Evolutionary conservation across 2,113 vertebrate genomes (phyloP), one percentile per base, ranked within the genome.

Genomic region (Puntigrus tetrazona): DNA sequence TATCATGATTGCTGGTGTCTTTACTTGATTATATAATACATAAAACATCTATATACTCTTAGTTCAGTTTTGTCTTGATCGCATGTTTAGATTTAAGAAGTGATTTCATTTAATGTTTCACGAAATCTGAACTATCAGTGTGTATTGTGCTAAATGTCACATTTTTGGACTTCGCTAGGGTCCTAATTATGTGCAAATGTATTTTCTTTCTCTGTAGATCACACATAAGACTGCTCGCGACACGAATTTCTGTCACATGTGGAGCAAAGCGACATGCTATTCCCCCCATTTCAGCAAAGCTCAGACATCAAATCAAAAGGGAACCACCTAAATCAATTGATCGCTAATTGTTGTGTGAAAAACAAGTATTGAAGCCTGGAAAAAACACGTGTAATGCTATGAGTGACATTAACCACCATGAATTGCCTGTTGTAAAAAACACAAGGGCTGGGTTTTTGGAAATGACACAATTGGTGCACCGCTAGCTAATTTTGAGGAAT

Each of bases 181-280:
- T 78, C 77, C 36, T 80, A 80, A 80, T 67, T 85, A 38, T 70
- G 18, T 72, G 9, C 36, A 18, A 52, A 55, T 69, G 55, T 82
- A 5, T 75, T 87, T 76, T 69, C 31, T 83, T 85, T 36, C 69
- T 70, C 16, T 72, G 10, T 67, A 87, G 86, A 87, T 36, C 45
- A 47, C 18, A 55, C 63, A 82, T 16, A 85, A 75, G 75, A 78
- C n/a, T 7, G 50, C n/a, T 79, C 75, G 63, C 63, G 65, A 38
- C 41, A 79, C 20, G 25, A 76, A 55, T 50, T 57, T n/a, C 55
- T 86, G 59, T 73, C 27, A 59, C 43, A 72, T 36, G 31, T 85
- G 80, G 76, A 83, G 57, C 38, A 65, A 43, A 41, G 16, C 7
- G 14, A 80, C 65, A 6, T 84, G 81, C 59, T 81, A 81, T 59